Base-by-base conservation (phyloP, 2,888 invertebrate species). In the Mythimna loreyi region DNA sequence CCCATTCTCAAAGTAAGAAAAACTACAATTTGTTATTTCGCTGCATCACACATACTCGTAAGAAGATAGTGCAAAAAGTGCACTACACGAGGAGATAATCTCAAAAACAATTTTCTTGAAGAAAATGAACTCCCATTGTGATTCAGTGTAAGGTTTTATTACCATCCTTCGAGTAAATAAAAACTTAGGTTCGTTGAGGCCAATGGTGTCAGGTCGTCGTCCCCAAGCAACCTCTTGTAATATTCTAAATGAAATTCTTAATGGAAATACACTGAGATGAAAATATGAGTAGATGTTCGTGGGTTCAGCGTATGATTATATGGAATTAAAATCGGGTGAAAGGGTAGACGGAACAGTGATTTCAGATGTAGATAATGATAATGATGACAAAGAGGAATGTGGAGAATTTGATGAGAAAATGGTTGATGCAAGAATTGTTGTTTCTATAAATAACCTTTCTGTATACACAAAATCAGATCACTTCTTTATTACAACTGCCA, bases 241-340 rank as follows among this genome's bases (percentile, higher is more conserved):
- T 81, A 83, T 75, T 79, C 71, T 77, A 75, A 82, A 84, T 83
- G 58, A 79, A 84, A 75, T 82, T 81, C 69, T 71, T 79, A 79
- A 83, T 81, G 69, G 72, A 83, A 81, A 76, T 81, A 67, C 66
- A 55, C 67, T 71, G 61, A 57, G 59, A 75, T 83, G 71, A 80
- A 40, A 77, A 72, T 73, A 65, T 56, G 75, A 72, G 50, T 68
- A 25, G 53, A 70, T 80, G 58, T 64, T 67, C 40, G 45, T 49
- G 43, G 55, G 56, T 60, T 66, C n/a, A 59, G 59, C 56, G 65
- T 57, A 75, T 78, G 69, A 78, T 78, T 70, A 66, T 68, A 52
- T 64, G 52, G 52, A 63, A 63, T 69, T 73, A 56, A 62, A 80
- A 80, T 58, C n/a, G 16, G 58, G 13, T 67, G 33, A 65, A 64